Evolutionary conservation across 2,113 vertebrate genomes (phyloP), one percentile per base, ranked within the genome.

Genomic region (Callochromis pleurospilus): DNA sequence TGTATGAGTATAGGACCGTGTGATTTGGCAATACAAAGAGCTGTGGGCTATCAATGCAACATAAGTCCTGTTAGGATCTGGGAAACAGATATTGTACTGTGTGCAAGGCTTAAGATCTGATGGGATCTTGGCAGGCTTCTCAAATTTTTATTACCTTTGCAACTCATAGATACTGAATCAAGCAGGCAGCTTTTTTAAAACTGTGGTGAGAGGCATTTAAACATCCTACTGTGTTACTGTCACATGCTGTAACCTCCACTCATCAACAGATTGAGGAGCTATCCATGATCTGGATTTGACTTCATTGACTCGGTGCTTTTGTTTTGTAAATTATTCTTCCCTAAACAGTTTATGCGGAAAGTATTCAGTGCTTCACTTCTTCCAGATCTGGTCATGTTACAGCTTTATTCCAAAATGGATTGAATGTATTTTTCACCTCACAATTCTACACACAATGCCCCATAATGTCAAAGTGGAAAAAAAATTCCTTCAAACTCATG

Each of bases 191-290:
- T 89, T 60, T 54, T 75, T 82, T 55, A 86, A 90, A 56, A 70
- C 65, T 17, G 31, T 55, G 55, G 83, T 88, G 79, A 86, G 55
- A 4, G 70, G 62, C 36, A 88, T 86, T 93, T 87, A 80, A 51
- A 91, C 31, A 81, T 88, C 24, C 42, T 26, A 79, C 75, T 79
- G 24, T 84, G 62, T 89, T 24, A 29, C 24, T 80, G 84, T 83
- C 45, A 53, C 49, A 62, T 47, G 15, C 56, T 60, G 68, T 83
- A 82, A 70, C 5, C 80, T 82, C 82, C 56, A 54, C 33, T 55
- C 26, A 81, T 60, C 36, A 56, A 24, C 56, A 70, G 60, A 51
- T 83, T 86, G 24, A 53, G 79, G 62, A 83, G 79, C 82, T 82
- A 77, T 81, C 87, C 56, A 3, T 70, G 51, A 51, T 88, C n/a